Base-by-base conservation (phyloP, 2,888 invertebrate genomes). In the Eristalis intricaria region DNA sequence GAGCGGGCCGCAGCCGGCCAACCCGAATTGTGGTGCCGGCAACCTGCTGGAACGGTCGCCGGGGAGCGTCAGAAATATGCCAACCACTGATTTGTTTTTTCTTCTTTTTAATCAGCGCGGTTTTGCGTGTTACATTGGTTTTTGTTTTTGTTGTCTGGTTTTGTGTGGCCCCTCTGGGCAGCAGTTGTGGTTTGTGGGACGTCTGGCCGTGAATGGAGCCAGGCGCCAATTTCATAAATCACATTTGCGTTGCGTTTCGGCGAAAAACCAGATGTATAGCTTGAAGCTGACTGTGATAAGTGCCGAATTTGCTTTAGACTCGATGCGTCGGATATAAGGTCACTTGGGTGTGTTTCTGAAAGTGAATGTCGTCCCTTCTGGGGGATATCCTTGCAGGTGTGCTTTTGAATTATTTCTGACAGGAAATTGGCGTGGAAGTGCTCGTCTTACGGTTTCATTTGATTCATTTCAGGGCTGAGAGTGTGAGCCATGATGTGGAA, bases 171-270 rank as follows among this genome's bases (percentile, higher is more conserved):
- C 29, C 29, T 50, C 15, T 58, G 26, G 23, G 61, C 40, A 32
- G 61, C 10, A 61, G 68, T 68, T 64, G 65, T 63, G 75, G 66
- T 61, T 70, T 70, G 38, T 32, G 35, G 70, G n/a, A 50, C 29
- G 40, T 71, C 35, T 35, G 70, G 13, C 1, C 22, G 56, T 68
- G 10, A 23, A 63, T 26, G 29, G 26, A 32, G 66, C 15, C 35
- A 66, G 75, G 32, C 75, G 77, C 71, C 76, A 79, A 70, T 58
- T 13, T n/a, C 22, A 74, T 70, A 70, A 78, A 83, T 77, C 56
- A 68, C 61, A n/a, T 22, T 32, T 61, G 43, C 58, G 60, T 75
- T 74, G 35, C 4, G 23, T 19, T 66, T 58, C 10, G 10, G 32
- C 11, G 19, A 10, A 58, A 64, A 65, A 35, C 32, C 29, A 13